These are phyloP conservation scores for Microtus richardsoni DNA, from an alignment of 2,113 vertebrate species.

Conservation along the genomic window DNA sequence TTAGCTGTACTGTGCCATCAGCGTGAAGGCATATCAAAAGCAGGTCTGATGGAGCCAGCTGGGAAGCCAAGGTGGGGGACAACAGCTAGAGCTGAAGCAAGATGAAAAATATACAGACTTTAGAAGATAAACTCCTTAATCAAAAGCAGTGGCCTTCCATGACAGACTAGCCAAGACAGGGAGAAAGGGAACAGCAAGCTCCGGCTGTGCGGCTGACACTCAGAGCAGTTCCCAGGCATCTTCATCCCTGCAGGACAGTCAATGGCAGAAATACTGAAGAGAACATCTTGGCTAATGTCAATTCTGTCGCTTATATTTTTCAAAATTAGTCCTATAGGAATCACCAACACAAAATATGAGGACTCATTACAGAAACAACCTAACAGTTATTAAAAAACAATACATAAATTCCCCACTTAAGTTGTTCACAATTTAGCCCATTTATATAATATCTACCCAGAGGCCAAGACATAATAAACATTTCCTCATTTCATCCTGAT, in stretches of 20 bases:
- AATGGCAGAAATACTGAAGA: neutral
- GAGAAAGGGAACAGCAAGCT: neutral
- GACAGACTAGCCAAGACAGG: neutral
- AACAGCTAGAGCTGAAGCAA: neutral
- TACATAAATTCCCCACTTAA: neutral
- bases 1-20: neutral
- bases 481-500: conserved; percentile 6
- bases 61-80: neutral
- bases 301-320: neutral
- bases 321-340: neutral
- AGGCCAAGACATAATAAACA: neutral
- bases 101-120: neutral
- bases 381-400: neutral
- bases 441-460: neutral
- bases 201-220: neutral
- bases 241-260: neutral
- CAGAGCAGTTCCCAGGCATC: neutral
- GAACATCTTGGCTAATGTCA: neutral
- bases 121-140: neutral
- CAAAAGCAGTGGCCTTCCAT: neutral
- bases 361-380: neutral
- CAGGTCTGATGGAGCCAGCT: neutral
- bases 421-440: neutral
- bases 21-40: neutral
- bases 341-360: conserved; percentile 19